A percentile compares a stretch with the other conserved stretches of the same genome.
These are phyloP conservation scores for Lasioglossum calceatum DNA, from an alignment of 2,888 invertebrate genomes.

Conservation along the genomic window DNA sequence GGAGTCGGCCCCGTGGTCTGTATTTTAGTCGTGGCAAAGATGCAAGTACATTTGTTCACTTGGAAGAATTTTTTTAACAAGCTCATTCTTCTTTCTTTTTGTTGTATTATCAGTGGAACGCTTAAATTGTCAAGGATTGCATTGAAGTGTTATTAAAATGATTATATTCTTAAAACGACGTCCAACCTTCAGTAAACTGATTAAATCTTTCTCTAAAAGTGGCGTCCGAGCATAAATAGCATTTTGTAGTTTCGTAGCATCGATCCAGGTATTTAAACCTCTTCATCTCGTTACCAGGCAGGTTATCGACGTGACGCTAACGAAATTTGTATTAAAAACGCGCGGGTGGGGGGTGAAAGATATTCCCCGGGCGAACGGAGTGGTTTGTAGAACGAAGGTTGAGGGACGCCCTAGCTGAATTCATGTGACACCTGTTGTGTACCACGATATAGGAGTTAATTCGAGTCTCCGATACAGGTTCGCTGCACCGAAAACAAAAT, in stretches of 20 bases:
- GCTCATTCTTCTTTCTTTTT: background rate
- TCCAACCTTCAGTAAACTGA: background rate
- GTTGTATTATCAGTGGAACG: no score
- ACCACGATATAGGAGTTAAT: constrained; percentile 62
- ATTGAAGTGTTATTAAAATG: background rate
- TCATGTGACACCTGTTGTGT: constrained; percentile 71
- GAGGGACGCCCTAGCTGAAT: constrained; percentile 58
- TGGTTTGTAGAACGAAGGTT: constrained; percentile 26
- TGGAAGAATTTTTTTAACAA: background rate
- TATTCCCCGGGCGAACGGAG: constrained; percentile 20
- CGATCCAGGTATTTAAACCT: background rate
- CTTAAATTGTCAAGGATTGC: background rate
- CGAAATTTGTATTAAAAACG: background rate
- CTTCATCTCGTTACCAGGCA: background rate
- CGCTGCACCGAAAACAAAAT: constrained; percentile 19
- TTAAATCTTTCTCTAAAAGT: background rate
- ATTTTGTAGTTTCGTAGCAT: background rate
- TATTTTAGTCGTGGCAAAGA: background rate
- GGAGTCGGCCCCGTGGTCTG: background rate
- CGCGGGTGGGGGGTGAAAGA: background rate
- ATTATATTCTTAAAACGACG: background rate
- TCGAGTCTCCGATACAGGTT: constrained; percentile 49
- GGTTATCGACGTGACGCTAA: background rate
- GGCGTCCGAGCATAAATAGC: no score
- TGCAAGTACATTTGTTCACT: background rate